A percentile compares a stretch with the other conserved stretches of the same genome.
These are phyloP conservation scores for Oncorhynchus mykiss DNA, from an alignment of 2,113 vertebrate species.

Conservation along the genomic window DNA sequence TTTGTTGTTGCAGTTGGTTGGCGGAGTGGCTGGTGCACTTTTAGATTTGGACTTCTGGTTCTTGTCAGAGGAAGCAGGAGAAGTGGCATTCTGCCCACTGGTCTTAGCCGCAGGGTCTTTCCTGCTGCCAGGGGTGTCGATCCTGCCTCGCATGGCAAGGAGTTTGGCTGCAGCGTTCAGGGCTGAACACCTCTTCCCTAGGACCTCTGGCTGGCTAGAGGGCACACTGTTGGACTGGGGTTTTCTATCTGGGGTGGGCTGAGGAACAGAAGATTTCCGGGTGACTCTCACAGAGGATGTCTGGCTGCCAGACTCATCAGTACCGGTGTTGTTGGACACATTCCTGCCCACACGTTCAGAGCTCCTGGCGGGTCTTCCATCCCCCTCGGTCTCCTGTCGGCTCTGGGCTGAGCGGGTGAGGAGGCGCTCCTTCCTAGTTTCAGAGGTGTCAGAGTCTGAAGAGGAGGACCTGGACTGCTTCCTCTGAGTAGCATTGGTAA, in stretches of 20 bases:
- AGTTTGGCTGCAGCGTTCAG: slow-evolving; percentile 81
- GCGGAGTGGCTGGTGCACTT: slow-evolving; percentile 62
- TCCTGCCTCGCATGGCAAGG: slow-evolving; percentile 76
- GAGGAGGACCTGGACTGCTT: slow-evolving; percentile 66
- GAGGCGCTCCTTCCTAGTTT: slow-evolving; percentile 53
- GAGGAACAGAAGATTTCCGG: slow-evolving; percentile 62
- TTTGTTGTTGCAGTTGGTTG: slow-evolving; percentile 51
- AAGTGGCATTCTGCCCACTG: slow-evolving; percentile 22
- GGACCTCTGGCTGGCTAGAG: slow-evolving; percentile 67
- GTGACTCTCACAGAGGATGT: slow-evolving; percentile 50
- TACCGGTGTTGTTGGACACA: slow-evolving; percentile 42
- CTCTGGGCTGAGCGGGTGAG: slow-evolving; percentile 67
- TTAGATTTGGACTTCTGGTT: slow-evolving; percentile 68
- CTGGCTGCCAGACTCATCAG: slow-evolving; percentile 68
- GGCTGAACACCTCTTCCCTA: slow-evolving; percentile 77
- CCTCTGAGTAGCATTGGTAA: slow-evolving; percentile 16
- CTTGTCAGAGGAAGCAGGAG: slow-evolving; percentile 54
- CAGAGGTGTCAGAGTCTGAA: slow-evolving; percentile 66
- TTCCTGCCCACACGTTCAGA: slow-evolving; percentile 28
- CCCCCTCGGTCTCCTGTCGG: slow-evolving; percentile 52
- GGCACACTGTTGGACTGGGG: slow-evolving; percentile 50
- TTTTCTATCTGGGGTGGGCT: slow-evolving; percentile 49
- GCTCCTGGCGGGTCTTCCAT: slow-evolving; percentile 33
- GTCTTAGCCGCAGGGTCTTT: slow-evolving; percentile 58
- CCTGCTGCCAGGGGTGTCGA: slow-evolving; percentile 69